Base-by-base conservation (phyloP, 2,113 vertebrate genomes). In the Dipodomys stephensi region DNA sequence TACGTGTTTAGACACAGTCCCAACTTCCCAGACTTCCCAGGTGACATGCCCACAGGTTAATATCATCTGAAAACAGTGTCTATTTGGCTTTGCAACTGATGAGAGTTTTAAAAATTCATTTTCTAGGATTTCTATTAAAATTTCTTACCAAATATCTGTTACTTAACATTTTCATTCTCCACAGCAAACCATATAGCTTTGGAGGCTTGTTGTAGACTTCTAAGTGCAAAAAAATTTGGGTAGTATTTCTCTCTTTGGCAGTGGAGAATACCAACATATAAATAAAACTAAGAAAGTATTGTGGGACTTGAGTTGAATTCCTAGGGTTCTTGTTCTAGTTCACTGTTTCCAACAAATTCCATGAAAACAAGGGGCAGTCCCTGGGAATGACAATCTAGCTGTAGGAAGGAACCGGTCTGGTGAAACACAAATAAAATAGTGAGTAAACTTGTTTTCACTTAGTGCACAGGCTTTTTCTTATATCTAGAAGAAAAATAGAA, bases 161-260 rank as follows among this genome's bases (percentile, higher is more conserved):
- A 49, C 32, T 65, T 90, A 65, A 57, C 83, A 78, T 35, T 83
- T 91, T 93, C 22, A 39, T 90, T 92, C 89, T 86, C 64, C 12
- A 22, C 81, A 84, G 30, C 11, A 93, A 91, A 64, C n/a, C 23
- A 30, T 7, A 65, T 19, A 49, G 49, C 49, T 49, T 2, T 49
- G 10, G 49, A 49, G 49, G 49, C 49, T 49, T 91, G 60, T 23
- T 23, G 20, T 2, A 83, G 67, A 72, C 71, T 49, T 84, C 68
- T 93, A 90, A 85, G 90, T 5, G 18, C 44, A 87, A 88, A 30
- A 91, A 11, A 65, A 76, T 32, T 88, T 72, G 16, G 49, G 73
- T 92, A 72, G 81, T 32, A 73, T 39, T 74, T 69, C 20, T 71
- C 32, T 69, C 1, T 35, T 77, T 92, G 62, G 80, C 20, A 73